Base-by-base conservation (phyloP, 2,888 invertebrate species). In the Uropetala carovei region DNA sequence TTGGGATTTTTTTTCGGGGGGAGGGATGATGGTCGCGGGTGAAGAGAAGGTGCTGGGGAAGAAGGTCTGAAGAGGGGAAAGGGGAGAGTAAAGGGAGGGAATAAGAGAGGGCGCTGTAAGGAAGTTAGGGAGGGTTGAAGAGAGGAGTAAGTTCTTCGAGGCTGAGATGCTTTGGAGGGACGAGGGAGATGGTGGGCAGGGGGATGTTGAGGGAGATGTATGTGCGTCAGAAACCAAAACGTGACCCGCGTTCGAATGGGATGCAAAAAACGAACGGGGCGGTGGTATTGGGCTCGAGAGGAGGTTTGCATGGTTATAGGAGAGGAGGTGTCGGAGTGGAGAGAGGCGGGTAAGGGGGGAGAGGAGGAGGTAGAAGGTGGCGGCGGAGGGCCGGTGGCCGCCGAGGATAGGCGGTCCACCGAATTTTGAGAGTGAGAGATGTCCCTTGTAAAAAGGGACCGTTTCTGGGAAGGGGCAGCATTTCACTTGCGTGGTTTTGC, bases 191-290 rank as follows among this genome's bases (percentile, higher is more conserved):
- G 60, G 22, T 2, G 85, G 75, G 82, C 5, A 18, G 82, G 22
- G n/a, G 60, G 16, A 18, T 30, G 16, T 8, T 5, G 86, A 43
- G 64, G 64, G 64, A 64, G 30, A 89, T 89, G 89, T 89, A 89
- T 59, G 59, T 86, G 27, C 89, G 89, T 89, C 89, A 89, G 64
- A 68, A 64, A 13, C 43, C 89, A 43, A 60, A 60, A 89, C 89
- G 89, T 89, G 89, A 64, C 89, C 64, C n/a, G 89, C 43, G 68
- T 89, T 64, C 64, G 64, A 89, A 89, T 68, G 64, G 89, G 89
- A 86, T 86, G 86, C 86, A 86, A 86, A 60, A 30, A 22, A 5
- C 22, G 30, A 13, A 16, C 10, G 60, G 30, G 22, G 60, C 27
- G 11, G 27, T 22, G 59, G 27, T 1, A n/a, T 3, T 18, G 68